Evolutionary conservation across 30 jellyfish, hydroid and myxozoan species (phyloP), one percentile per base, ranked within the genome.

Genomic region (Calvadosia cruxmelitensis): DNA sequence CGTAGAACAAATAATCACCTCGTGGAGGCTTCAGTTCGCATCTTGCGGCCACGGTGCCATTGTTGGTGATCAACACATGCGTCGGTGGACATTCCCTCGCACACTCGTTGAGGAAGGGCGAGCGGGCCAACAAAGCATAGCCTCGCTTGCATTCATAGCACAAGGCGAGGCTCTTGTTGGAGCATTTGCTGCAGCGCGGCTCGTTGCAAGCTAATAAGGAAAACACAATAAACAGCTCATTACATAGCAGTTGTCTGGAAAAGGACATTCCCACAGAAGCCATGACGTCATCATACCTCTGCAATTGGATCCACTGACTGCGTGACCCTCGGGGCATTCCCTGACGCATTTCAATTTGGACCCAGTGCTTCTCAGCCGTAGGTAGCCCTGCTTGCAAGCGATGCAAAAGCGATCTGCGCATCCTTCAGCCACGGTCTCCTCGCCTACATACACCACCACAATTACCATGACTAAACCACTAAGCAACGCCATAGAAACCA

Each of bases 341-440:
- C 49, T 1, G 35, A 69, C 79, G 49, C 79, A 69, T 10, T 49
- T 49, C 57, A 42, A 20, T 42, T 5, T 42, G 10, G 57, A 42
- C 20, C 15, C 57, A 42, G 20, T 42, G 7, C 24, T 27, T 24
- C 72, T 23, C 29, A 20, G 49, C 3, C 50, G 74, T 26, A 25
- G n/a, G 49, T 35, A 69, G 34, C 73, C 72, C 2, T 71, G 48
- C 15, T 2, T 69, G 26, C 79, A 69, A 13, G 42, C 28, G 52
- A 26, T 23, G 31, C 79, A 69, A 33, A 36, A 69, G 1, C 50
- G 73, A 69, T 69, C 79, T 0, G 79, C 72, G 2, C 79, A 69
- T n/a, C 79, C 79, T 10, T 34, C 49, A 42, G 10, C 57, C 10
- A 20, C 20, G 10, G 57, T 42, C 10, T 42, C 57, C 15, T 42